Conservation (phyloP, 2,888 invertebrate genomes). For the Poecilus cupreus region DNA sequence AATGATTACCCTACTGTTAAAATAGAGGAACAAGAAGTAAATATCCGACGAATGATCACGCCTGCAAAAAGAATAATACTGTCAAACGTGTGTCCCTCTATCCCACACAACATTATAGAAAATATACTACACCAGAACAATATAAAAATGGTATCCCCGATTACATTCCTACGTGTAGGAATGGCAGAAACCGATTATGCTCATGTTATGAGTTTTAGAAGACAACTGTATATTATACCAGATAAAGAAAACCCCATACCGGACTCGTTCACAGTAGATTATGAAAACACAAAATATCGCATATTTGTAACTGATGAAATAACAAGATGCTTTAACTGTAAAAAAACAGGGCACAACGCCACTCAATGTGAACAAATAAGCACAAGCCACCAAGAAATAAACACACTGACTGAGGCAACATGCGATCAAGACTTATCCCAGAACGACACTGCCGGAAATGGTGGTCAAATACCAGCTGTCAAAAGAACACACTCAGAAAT, state of each 20-base stretch:
- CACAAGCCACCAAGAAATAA: neutral
- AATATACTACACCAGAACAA: neutral
- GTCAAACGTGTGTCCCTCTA: neutral
- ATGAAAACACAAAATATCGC: neutral
- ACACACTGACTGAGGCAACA: too few relatives aligned
- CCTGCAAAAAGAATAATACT: neutral
- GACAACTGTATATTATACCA: neutral
- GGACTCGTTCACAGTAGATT: neutral
- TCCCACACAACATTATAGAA: neutral
- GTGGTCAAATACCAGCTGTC: too few relatives aligned
- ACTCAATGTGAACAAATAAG: neutral
- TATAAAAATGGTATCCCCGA: neutral
- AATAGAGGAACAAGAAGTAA: neutral
- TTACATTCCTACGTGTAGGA: neutral
- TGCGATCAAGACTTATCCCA: too few relatives aligned
- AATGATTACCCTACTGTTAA: neutral
- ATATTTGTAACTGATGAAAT: neutral
- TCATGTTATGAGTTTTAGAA: neutral
- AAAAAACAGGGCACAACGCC: neutral
- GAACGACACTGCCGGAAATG: too few relatives aligned
- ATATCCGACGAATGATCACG: neutral
- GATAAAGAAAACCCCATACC: neutral
- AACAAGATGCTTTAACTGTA: neutral
- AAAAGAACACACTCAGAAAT: too few relatives aligned
- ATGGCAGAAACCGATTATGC: neutral